These are phyloP conservation scores for Ceyx cyanopectus DNA, from an alignment of 2,113 vertebrate genomes.

Conservation along the genomic window DNA sequence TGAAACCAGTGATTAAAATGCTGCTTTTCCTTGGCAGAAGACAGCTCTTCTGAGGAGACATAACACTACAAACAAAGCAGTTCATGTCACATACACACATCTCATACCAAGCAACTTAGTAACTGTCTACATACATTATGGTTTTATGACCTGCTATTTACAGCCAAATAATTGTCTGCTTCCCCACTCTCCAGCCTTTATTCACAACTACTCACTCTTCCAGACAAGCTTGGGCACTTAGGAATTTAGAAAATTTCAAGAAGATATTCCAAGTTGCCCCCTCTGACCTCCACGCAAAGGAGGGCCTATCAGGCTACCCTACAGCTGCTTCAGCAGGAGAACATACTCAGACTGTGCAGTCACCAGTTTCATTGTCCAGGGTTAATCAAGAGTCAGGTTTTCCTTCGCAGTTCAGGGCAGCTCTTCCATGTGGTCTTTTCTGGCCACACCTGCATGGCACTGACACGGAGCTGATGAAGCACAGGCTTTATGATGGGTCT, in stretches of 20 bases:
- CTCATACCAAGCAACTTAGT: not conserved
- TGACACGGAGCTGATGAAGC: rapidly evolving
- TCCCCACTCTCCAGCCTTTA: not conserved
- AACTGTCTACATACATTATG: not conserved
- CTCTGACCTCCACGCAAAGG: not conserved
- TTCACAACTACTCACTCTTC: not conserved
- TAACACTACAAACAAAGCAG: not conserved
- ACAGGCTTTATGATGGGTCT: rapidly evolving
- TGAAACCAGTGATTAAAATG: not conserved
- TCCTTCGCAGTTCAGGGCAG: not conserved
- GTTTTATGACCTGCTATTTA: not conserved
- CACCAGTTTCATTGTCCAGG: not conserved
- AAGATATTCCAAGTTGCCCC: not conserved
- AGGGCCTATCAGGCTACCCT: not conserved
- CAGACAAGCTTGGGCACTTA: not conserved
- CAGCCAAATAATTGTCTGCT: not conserved
- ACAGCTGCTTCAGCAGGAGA: not conserved
- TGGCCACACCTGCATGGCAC: not conserved
- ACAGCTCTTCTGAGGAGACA: not conserved
- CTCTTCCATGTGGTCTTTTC: not conserved
- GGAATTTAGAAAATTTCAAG: not conserved
- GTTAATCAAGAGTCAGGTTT: not conserved
- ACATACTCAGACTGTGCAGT: constrained; percentile 32
- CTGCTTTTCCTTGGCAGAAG: not conserved
- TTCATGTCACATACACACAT: not conserved